Percentiles rank a stretch among this genome's conserved stretches.
phyloP scores from a whole-genome alignment of 2,888 invertebrate species.

The Rhamnusium bicolor region DNA sequence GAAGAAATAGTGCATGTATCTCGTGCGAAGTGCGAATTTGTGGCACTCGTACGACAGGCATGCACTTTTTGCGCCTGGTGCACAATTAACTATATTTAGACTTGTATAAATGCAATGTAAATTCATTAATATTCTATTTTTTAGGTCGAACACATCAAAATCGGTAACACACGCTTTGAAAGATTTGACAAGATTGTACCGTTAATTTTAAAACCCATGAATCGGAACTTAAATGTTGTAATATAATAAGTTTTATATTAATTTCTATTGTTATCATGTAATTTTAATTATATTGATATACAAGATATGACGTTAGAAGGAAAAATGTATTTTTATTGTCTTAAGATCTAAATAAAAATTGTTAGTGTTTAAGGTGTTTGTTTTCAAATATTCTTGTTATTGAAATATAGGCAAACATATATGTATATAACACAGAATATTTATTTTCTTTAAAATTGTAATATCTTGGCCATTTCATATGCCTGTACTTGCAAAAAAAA shows the following conservation, averaged over 20 bases:
- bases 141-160: conserved; percentile 84
- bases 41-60: no score
- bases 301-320: conserved; percentile 32
- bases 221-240: conserved; percentile 29
- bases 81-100: no score
- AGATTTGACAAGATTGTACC: conserved; percentile 90
- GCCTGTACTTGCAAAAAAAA: no score
- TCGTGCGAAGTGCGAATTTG: no score
- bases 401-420: not conserved
- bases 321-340: conserved; percentile 43
- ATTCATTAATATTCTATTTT: conserved; percentile 65
- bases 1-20: no score
- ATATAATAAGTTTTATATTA: conserved; percentile 46
- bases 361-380: conserved; percentile 39
- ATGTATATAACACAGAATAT: no score
- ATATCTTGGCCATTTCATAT: no score
- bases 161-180: conserved; percentile 84
- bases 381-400: not conserved
- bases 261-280: conserved; percentile 21
- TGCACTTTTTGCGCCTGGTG: no score
- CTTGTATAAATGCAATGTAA: not conserved
- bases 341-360: conserved; percentile 43
- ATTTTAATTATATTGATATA: conserved; percentile 17
- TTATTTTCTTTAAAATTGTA: no score
- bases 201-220: conserved; percentile 73